Evolutionary conservation across 2,113 vertebrate genomes (phyloP), one percentile per base, ranked within the genome.

Genomic region (Apistogramma diplotaenia): DNA sequence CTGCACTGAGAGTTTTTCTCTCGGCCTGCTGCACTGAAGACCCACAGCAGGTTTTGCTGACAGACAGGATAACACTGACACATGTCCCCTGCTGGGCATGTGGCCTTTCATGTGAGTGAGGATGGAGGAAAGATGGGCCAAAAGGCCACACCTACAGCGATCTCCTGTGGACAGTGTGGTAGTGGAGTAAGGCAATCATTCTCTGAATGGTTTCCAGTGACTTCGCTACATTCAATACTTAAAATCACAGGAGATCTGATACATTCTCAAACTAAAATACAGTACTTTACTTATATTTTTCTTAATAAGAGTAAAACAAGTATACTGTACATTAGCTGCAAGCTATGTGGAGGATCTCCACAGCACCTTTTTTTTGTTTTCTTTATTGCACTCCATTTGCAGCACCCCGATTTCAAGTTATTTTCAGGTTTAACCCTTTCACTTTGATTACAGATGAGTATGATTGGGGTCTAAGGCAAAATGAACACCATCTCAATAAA

Each of bases 41-140:
- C 83, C 56, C 15, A 54, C 54, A 78, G 73, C 84, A 85, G 86
- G 37, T 88, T 89, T 88, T 83, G 9, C 65, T 87, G 91, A 86
- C 85, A 89, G 59, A 72, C 74, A 57, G 51, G 18, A 76, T 0
- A 49, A 83, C 37, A 55, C 55, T 70, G 59, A 88, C 71, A 67
- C 27, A 74, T 60, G 54, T 55, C 83, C 59, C 54, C 40, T 76
- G 54, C 19, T 33, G 40, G 65, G 3, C 53, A 49, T 79, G 6
- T 60, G 71, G 72, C 86, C 75, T 88, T 82, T 81, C 70, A 74
- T 76, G 79, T 67, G 77, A 82, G 31, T 81, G 37, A 46, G 33
- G 53, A 49, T 1, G 7, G 25, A 82, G 40, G 71, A 67, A 18
- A 82, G 70, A 85, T 46, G 76, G 62, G 54, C 49, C 16, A 5